These are phyloP conservation scores for Ascaphus truei DNA, from an alignment of 2,113 vertebrate species.

Conservation along the genomic window DNA sequence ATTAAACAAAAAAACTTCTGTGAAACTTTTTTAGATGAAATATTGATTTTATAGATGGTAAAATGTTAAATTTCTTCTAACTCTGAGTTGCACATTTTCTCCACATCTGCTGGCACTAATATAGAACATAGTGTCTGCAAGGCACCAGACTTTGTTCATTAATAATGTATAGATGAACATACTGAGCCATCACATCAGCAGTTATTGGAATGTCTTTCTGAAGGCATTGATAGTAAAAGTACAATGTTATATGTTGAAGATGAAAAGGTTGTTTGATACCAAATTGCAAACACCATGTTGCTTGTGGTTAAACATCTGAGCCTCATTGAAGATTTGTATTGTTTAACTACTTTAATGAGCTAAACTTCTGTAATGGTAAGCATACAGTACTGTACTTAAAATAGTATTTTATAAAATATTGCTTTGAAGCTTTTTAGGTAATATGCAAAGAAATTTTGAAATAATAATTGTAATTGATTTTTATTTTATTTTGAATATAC, in stretches of 20 bases:
- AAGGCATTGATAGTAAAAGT: constrained; percentile 3
- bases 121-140: background rate
- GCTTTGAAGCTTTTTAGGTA: background rate
- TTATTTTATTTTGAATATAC: no score
- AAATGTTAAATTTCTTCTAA: background rate
- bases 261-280: constrained; percentile 8
- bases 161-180: constrained; percentile 27
- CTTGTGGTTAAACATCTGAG: background rate
- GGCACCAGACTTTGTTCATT: constrained; percentile 11
- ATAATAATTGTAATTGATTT: background rate
- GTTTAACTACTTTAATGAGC: no score
- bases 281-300: background rate
- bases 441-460: background rate
- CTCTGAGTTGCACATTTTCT: background rate
- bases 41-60: background rate
- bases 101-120: background rate
- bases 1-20: no score
- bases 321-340: background rate
- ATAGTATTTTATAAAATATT: background rate
- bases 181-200: background rate
- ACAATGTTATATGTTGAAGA: background rate
- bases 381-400: no score
- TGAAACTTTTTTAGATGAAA: background rate
- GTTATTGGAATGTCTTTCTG: constrained; percentile 7
- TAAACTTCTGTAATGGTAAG: background rate